phyloP scores from a whole-genome alignment of 2,888 invertebrate genomes.

The Junonia oenone region DNA sequence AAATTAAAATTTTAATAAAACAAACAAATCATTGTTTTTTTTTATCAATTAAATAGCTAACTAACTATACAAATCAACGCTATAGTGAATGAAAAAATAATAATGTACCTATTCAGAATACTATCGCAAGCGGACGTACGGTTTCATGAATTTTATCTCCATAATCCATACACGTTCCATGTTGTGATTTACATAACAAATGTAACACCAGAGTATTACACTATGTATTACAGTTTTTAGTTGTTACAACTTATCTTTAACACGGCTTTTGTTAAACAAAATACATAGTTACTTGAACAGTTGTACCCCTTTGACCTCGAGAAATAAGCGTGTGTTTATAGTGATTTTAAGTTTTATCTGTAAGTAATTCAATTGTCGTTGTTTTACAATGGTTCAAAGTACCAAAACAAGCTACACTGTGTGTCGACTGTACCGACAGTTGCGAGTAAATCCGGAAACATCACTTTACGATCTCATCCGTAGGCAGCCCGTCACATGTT shows the following conservation, averaged over 20 bases:
- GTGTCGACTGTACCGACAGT: constrained; percentile 13
- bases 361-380: background rate
- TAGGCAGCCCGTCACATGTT: constrained; percentile 14
- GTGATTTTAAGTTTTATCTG: too few relatives aligned
- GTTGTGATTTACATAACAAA: constrained; percentile 5
- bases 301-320: too few relatives aligned
- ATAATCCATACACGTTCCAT: background rate
- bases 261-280: too few relatives aligned
- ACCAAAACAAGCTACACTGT: background rate
- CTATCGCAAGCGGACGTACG: constrained; percentile 1
- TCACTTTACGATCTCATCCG: constrained; percentile 29
- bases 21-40: too few relatives aligned
- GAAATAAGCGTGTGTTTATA: too few relatives aligned
- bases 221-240: background rate
- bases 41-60: background rate
- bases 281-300: too few relatives aligned
- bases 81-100: background rate
- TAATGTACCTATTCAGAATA: constrained; percentile 5
- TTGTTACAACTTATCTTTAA: background rate
- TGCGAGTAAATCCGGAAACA: constrained; percentile 30
- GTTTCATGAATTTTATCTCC: constrained; percentile 3
- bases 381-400: background rate
- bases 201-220: background rate
- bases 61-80: background rate
- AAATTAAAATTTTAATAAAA: too few relatives aligned